Evolutionary conservation across 2,797 vertebrate genomes (phyloP), one percentile per base, ranked within the genome.

Genomic region (Semaprochilodus insignis): DNA sequence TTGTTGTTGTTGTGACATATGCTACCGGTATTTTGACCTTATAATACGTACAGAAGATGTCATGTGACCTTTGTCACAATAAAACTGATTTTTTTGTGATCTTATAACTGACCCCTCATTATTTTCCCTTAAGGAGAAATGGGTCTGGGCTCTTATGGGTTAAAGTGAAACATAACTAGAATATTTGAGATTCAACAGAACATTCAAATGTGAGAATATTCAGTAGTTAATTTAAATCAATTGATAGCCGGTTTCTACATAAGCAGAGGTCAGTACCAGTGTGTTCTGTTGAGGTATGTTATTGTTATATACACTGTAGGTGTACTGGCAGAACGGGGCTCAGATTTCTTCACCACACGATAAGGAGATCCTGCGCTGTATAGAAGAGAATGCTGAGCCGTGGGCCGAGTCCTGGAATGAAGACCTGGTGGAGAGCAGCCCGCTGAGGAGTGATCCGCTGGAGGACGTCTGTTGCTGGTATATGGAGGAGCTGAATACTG

Each of bases 261-360:
- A 62, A 77, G 59, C 51, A 77, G 40, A 77, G 6, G 25, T 31
- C 1, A 4, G 23, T 54, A 17, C 14, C 16, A 23, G 1, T 3
- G 13, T 52, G 48, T 52, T 70, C 14, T 34, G 23, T 55, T 74
- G 31, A 11, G 17, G 21, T n/a, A 11, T 62, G 25, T 60, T 17
- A 19, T 19, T 59, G 34, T 77, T 69, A 4, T 67, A 78, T 15
- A 5, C 78, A 36, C 79, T 87, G 71, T 82, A 99, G 98, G 97
- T 99, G 69, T 99, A 99, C 77, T 99, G 98, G 97, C 95, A 96
- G 83, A 97, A 94, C 0, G 97, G 97, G 4, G 96, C 98, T 8
- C 98, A 99, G 93, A 97, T 99, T 87, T 93, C 92, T 3, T 93
- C 96, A 0, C 97, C 97, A 65, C 97, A 97, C 0, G 98, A 99